These are phyloP conservation scores for Embidobia sp. DNA, from an alignment of 2,888 invertebrate genomes.

Conservation along the genomic window DNA sequence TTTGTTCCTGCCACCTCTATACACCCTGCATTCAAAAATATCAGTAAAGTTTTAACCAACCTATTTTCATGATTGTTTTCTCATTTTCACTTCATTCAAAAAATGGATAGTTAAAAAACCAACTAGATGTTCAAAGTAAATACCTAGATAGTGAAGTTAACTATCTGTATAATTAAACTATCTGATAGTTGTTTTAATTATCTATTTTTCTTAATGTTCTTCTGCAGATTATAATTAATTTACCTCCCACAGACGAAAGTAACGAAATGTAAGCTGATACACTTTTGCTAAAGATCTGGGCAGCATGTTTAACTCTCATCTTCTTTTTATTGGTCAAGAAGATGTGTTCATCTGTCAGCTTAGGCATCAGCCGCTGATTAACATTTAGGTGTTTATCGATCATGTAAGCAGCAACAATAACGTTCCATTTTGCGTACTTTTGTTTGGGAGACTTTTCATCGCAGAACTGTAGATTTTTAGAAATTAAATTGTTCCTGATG, in stretches of 20 bases:
- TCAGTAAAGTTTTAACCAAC: no score
- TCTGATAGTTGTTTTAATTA: no score
- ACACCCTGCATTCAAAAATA: background rate
- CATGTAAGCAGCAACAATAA: background rate
- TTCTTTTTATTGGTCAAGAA: constrained; percentile 16
- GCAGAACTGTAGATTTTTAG: background rate
- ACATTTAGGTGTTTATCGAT: constrained; percentile 10
- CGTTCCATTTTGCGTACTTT: constrained; percentile 14
- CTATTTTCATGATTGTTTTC: no score
- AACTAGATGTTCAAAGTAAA: no score
- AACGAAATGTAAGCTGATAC: constrained; percentile 14
- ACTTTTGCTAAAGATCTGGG: constrained; percentile 39
- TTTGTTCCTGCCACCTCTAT: background rate
- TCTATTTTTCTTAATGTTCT: no score
- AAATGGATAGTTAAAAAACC: no score
- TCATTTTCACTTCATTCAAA: no score
- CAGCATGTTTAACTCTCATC: constrained; percentile 50
- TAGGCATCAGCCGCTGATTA: constrained; percentile 17
- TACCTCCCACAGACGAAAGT: constrained; percentile 11
- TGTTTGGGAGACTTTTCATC: background rate
- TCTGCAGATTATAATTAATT: background rate
- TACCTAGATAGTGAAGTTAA: no score
- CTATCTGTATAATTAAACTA: no score
- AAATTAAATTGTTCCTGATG: constrained; percentile 4
- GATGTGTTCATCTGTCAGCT: constrained; percentile 45